Evolutionary conservation across 2,797 vertebrate genomes (phyloP), one percentile per base, ranked within the genome.

Genomic region (Bryconaethiops microstoma): DNA sequence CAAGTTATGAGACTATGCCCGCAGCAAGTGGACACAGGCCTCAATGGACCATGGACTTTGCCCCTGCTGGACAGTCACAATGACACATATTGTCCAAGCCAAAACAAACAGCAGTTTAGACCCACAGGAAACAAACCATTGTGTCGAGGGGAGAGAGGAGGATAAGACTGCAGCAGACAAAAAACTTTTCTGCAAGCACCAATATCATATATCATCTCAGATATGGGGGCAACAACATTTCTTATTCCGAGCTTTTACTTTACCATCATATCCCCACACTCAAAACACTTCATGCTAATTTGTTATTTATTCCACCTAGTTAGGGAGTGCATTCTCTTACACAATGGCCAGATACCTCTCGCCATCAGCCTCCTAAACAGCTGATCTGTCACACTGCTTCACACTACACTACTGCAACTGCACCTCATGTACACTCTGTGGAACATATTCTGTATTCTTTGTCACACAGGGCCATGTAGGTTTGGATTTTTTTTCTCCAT

Each of bases 81-180:
- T 91, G 90, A 75, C 86, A 85, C 83, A 67, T 86, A 92, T 90
- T 94, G 92, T 94, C 88, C 64, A 23, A 79, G 77, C 89, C 90
- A 93, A 93, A 92, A 92, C 91, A 93, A 93, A 94, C 89, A 92
- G 84, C 57, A 68, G 91, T 87, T 89, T 45, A 77, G 89, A 90
- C 90, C 88, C 91, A 92, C 88, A 79, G 88, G 62, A 84, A 80
- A 90, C 81, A 86, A 88, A 86, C 70, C 54, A 68, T 76, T 65
- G 76, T 65, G 40, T 19, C 72, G 82, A 83, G 65, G 39, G 71
- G 52, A 70, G 21, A 12, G 8, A 19, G 23, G 69, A 48, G 25
- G 23, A 2, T 29, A 67, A 67, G 76, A 76, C 21, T 29, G 65
- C 59, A 57, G 62, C 48, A 5, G 5, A 40, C 54, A 52, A 74